Evolutionary conservation across 1,140 invertebrate species (phyloP).

Genomic region (Mylabris phalerata): DNA sequence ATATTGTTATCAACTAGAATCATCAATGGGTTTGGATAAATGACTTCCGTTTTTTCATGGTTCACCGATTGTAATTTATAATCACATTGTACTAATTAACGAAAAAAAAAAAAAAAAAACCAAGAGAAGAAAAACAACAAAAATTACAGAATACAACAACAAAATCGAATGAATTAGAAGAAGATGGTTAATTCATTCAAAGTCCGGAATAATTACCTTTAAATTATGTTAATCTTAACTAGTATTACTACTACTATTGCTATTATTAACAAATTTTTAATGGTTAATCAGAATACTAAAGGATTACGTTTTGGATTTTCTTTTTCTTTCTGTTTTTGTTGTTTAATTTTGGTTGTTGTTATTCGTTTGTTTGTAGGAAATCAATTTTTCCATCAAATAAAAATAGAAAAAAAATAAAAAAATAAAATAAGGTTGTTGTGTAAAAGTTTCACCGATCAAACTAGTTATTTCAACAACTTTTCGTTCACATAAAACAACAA

Average conservation of each 20-base stretch:
- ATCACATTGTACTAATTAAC: conserved; percentile 20
- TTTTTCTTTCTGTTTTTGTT: too few relatives aligned
- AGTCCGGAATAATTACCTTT: conserved; percentile 16
- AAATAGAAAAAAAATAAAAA: not conserved
- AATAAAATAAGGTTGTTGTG: not conserved
- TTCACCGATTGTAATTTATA: conserved; percentile 27
- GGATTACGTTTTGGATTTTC: too few relatives aligned
- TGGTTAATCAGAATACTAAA: not conserved
- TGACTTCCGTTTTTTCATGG: conserved; percentile 31
- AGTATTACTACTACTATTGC: conserved; percentile 8
- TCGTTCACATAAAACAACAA: not conserved
- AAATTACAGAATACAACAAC: too few relatives aligned
- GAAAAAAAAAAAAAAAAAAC: too few relatives aligned
- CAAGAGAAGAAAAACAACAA: conserved; percentile 1
- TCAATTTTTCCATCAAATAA: not conserved
- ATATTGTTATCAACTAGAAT: conserved; percentile 14
- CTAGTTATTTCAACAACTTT: not conserved
- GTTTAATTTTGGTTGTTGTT: too few relatives aligned
- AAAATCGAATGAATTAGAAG: not conserved
- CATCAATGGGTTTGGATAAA: conserved; percentile 24
- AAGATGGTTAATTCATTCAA: conserved; percentile 11
- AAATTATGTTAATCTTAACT: conserved; percentile 19
- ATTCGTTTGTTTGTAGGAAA: too few relatives aligned
- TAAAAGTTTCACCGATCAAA: not conserved
- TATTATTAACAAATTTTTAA: not conserved